These are phyloP conservation scores for Pogonocherus hispidulus DNA, from an alignment of 2,888 invertebrate species.

Conservation along the genomic window DNA sequence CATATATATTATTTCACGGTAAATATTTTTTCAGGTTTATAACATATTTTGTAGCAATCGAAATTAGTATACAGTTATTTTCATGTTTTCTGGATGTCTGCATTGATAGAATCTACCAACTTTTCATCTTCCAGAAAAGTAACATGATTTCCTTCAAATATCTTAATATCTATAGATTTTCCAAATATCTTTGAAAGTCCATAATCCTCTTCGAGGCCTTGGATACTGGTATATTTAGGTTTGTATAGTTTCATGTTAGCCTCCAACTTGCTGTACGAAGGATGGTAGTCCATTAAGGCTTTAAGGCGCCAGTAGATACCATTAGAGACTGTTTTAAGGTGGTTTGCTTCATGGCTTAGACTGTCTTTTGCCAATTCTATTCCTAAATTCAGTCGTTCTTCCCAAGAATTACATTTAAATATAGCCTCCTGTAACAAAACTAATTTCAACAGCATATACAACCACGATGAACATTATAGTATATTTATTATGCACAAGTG, in stretches of 20 bases:
- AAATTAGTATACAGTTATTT: no score
- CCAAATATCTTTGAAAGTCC: constrained; percentile 74
- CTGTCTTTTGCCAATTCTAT: neutral
- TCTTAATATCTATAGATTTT: constrained; percentile 73
- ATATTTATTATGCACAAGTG: no score
- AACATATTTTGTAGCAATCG: no score
- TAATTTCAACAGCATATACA: no score
- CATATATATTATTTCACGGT: no score
- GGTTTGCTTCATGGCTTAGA: neutral
- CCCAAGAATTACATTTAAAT: constrained; percentile 71
- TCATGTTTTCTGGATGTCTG: neutral
- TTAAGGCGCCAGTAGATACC: constrained; percentile 49
- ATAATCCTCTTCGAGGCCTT: constrained; percentile 73
- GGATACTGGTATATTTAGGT: constrained; percentile 44
- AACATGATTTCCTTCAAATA: constrained; percentile 81
- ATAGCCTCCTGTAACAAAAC: constrained; percentile 66
- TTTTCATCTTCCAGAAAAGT: constrained; percentile 78
- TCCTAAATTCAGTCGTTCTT: constrained; percentile 58
- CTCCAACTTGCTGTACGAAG: constrained; percentile 36
- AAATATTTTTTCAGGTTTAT: no score
- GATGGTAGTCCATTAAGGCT: constrained; percentile 46
- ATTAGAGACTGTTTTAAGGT: constrained; percentile 33
- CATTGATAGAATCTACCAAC: constrained; percentile 75
- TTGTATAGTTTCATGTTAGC: constrained; percentile 47
- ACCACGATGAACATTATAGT: no score